Base-by-base conservation (phyloP, 2,113 vertebrate genomes). In the Cygnus atratus region DNA sequence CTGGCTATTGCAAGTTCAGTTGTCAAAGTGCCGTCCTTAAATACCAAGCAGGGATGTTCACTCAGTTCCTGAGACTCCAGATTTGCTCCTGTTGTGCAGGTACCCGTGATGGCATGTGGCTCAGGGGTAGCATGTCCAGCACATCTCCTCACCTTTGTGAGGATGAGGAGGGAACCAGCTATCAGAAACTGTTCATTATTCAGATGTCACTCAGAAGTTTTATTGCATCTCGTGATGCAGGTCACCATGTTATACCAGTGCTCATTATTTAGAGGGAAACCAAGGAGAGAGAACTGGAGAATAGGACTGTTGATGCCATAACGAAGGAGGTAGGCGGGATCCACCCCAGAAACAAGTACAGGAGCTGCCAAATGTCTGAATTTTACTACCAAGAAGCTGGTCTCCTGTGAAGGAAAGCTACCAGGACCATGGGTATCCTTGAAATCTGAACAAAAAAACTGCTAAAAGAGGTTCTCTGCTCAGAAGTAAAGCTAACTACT, bases 1-100 rank as follows among this genome's bases (percentile, higher is more conserved):
- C 35, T 74, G 62, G 96, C 75, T 94, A 97, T 59, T 96, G 86
- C 97, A 97, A 66, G 86, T 52, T 78, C 58, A 33, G n/a, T 12
- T 78, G 37, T 43, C 76, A 21, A 79, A 93, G 50, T 25, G 44
- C 15, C 1, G 2, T 70, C 63, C 68, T n/a, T 59, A 54, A 79
- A 84, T 29, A 46, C 57, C 2, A 3, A 59, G 4, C 20, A 39
- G 61, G 50, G 19, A 62, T 22, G 10, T 16, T 67, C 52, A 5
- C 9, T 55, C 61, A 9, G 1, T 19, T 14, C 0, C 0, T 54
- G 46, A 68, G 28, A 17, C 39, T 46, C 63, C 2, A 5, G 26
- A 10, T 63, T 78, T 6, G 4, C 43, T 77, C 33, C 43, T 1
- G 0, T 20, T 5, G 15, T 24, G 39, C 48, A 61, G 20, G 19